Percentiles rank a stretch among this genome's conserved stretches.
Evolutionary conservation across 2,113 vertebrate species (phyloP).

Genomic region (Leucoraja erinaceus): DNA sequence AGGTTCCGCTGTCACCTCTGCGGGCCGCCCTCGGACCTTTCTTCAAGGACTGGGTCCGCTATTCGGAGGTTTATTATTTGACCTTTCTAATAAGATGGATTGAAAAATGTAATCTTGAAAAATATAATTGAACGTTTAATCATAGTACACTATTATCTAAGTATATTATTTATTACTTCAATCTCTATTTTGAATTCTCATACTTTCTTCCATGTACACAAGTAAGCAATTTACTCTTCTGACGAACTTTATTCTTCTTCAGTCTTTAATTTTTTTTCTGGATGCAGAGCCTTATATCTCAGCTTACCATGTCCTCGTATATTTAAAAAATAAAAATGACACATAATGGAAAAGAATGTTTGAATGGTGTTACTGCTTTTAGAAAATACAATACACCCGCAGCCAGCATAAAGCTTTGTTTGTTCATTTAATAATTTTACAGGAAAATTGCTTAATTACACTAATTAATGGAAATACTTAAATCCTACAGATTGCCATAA

Average conservation of each 20-base stretch:
- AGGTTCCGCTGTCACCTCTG: too few relatives aligned
- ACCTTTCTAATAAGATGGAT: neutral
- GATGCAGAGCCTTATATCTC: neutral
- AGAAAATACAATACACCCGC: neutral
- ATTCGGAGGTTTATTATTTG: too few relatives aligned
- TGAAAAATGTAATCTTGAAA: neutral
- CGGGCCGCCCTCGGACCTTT: too few relatives aligned
- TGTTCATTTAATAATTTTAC: slow-evolving; percentile 5
- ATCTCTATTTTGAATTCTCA: neutral
- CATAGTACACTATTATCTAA: neutral
- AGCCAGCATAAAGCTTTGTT: neutral
- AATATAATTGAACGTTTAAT: neutral
- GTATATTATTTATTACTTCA: neutral
- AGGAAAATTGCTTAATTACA: slow-evolving; percentile 13
- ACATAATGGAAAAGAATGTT: neutral
- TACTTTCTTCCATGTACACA: neutral
- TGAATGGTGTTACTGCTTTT: slow-evolving; percentile 5
- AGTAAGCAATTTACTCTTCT: neutral
- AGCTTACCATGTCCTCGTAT: neutral
- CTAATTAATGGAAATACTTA: neutral
- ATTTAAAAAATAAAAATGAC: neutral
- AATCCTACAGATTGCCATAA: neutral
- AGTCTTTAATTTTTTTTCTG: neutral
- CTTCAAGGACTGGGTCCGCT: too few relatives aligned
- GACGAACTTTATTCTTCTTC: neutral